Evolutionary conservation across 2,113 vertebrate genomes (phyloP).

Genomic region (Entelurus aequoreus): DNA sequence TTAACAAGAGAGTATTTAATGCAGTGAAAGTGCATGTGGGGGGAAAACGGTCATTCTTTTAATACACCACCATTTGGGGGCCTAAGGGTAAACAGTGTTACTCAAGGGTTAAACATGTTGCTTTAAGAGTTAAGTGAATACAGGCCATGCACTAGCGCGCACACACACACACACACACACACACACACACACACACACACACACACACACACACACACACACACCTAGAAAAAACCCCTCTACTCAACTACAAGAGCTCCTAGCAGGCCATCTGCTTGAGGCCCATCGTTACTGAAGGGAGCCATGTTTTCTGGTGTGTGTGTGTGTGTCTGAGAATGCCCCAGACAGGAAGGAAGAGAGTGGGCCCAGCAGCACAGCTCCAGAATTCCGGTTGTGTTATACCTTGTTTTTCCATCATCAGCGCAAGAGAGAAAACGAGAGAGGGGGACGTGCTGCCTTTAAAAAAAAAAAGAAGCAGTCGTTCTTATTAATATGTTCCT

Average conservation of each 20-base stretch:
- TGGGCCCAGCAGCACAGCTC: slow-evolving; percentile 62
- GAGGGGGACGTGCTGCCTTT: slow-evolving; percentile 36
- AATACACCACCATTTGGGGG: too few species aligned
- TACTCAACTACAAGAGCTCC: slow-evolving; percentile 37
- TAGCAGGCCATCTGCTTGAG: slow-evolving; percentile 59
- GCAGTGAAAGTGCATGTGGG: too few species aligned
- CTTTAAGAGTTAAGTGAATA: not conserved
- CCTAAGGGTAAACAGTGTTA: too few species aligned
- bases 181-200: too few species aligned
- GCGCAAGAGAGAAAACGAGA: slow-evolving; percentile 19
- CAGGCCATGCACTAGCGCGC: not conserved
- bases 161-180: too few species aligned
- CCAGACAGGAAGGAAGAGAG: slow-evolving; percentile 78
- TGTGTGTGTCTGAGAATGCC: slow-evolving; percentile 41
- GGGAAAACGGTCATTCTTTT: too few species aligned
- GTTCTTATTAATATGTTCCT: slow-evolving; percentile 43
- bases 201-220: slow-evolving; percentile 23
- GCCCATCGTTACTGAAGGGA: slow-evolving; percentile 56
- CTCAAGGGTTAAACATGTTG: not conserved
- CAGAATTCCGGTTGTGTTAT: slow-evolving; percentile 70
- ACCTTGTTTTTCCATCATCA: slow-evolving; percentile 69
- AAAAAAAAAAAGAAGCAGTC: slow-evolving; percentile 66
- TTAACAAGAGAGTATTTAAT: too few species aligned
- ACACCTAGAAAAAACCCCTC: slow-evolving; percentile 21
- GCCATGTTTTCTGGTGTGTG: slow-evolving; percentile 50